Percentiles rank a stretch among this genome's conserved stretches.
These are phyloP conservation scores for Callipepla squamata DNA, from an alignment of 2,113 vertebrate genomes.

Conservation along the genomic window DNA sequence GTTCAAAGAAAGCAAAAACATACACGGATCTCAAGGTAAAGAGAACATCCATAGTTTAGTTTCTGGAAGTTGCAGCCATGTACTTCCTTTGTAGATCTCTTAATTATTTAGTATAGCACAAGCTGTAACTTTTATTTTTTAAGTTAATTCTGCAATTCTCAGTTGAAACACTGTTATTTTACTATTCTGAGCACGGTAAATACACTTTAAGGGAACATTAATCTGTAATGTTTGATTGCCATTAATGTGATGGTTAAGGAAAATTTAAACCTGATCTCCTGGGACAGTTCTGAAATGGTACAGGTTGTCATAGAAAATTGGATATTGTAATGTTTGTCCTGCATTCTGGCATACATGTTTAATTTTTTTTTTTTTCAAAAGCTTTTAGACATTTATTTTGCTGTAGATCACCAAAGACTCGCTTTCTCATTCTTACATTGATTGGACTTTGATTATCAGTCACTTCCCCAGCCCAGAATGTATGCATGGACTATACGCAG, in stretches of 20 bases:
- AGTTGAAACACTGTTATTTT: background rate
- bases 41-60: rapidly evolving
- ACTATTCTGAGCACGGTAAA: constrained; percentile 23
- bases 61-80: background rate
- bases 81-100: background rate
- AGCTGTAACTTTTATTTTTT: background rate
- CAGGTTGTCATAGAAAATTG: constrained; percentile 30
- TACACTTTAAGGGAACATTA: constrained; percentile 7
- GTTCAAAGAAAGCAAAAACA: background rate
- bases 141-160: constrained; percentile 15
- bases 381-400: constrained; percentile 10
- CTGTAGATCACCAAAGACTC: background rate
- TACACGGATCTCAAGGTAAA: background rate
- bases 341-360: background rate
- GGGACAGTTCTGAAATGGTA: constrained; percentile 8
- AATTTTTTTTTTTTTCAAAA: constrained; percentile 28
- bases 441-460: background rate
- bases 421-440: background rate
- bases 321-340: constrained; percentile 32
- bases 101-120: background rate
- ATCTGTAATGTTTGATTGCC: background rate
- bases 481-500: background rate
- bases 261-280: constrained; percentile 6
- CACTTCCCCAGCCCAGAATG: background rate
- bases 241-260: constrained; percentile 40